A percentile compares a stretch with the other conserved stretches of the same genome.
Evolutionary conservation across 2,113 vertebrate genomes (phyloP).

Genomic region (Emberiza fucata): DNA sequence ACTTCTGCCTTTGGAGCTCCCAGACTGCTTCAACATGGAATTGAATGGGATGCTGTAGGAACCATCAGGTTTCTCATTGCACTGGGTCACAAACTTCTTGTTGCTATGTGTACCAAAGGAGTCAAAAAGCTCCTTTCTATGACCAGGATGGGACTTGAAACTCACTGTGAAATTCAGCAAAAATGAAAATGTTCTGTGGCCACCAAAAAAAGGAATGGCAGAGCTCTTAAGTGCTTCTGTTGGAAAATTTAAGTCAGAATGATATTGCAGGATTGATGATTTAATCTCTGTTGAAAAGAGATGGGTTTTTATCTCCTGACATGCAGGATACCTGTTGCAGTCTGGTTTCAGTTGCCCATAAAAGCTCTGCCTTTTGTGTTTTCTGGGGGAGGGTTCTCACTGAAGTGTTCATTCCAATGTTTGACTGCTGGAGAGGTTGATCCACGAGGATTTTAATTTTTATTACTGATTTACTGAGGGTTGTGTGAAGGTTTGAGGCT

Average conservation of each 20-base stretch:
- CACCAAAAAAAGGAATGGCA: not conserved
- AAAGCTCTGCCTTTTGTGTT: not conserved
- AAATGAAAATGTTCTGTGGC: not conserved
- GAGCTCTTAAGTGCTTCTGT: not conserved
- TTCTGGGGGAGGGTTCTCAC: accelerated
- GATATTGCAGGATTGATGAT: not conserved
- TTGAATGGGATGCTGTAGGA: not conserved
- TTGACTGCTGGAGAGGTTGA: not conserved
- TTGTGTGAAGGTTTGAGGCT: not conserved
- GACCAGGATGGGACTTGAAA: not conserved
- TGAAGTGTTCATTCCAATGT: not conserved
- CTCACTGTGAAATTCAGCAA: not conserved
- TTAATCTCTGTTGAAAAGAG: not conserved
- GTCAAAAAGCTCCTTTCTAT: not conserved
- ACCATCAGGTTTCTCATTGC: not conserved
- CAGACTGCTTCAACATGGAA: accelerated
- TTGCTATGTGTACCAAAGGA: not conserved
- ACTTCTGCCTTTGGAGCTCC: not conserved
- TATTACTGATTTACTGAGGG: not conserved
- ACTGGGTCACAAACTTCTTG: not conserved
- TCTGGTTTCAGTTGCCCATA: not conserved
- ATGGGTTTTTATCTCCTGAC: not conserved
- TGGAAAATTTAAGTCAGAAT: not conserved
- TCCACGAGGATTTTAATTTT: not conserved
- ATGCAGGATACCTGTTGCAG: not conserved